Conservation (phyloP, 2,888 invertebrate species). For the Sialis lutaria region DNA sequence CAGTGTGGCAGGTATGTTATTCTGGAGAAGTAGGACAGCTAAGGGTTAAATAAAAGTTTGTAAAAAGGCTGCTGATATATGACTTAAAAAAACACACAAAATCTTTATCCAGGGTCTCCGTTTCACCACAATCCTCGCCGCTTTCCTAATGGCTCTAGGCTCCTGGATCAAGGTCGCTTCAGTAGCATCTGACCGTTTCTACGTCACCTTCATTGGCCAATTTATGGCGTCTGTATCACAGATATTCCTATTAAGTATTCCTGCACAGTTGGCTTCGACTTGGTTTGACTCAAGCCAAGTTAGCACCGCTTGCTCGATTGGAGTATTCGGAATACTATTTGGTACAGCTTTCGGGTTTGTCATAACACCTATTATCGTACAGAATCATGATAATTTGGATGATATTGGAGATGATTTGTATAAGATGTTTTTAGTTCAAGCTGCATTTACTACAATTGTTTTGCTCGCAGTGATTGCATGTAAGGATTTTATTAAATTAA, state of each 20-base stretch:
- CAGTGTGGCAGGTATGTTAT: no score
- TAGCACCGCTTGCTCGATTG: constrained; percentile 51
- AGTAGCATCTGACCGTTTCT: constrained; percentile 37
- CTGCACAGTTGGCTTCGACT: constrained; percentile 46
- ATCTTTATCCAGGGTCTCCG: constrained; percentile 31
- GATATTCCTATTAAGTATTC: constrained; percentile 45
- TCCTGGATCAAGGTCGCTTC: constrained; percentile 43
- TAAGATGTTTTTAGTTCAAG: constrained; percentile 17
- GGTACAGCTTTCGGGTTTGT: constrained; percentile 53
- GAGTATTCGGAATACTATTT: constrained; percentile 58
- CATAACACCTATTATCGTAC: constrained; percentile 35
- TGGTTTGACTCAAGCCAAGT: constrained; percentile 50
- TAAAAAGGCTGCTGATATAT: no score
- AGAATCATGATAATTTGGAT: constrained; percentile 24
- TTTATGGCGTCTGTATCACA: constrained; percentile 35
- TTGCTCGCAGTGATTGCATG: constrained; percentile 34
- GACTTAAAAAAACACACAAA: no score
- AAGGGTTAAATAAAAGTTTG: no score
- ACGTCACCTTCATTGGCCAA: constrained; percentile 41
- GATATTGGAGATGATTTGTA: constrained; percentile 26
- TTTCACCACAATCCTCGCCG: constrained; percentile 30
- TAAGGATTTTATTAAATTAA: constrained; percentile 15
- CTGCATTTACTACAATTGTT: constrained; percentile 30
- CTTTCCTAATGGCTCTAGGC: constrained; percentile 36
- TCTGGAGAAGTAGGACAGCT: no score